phyloP scores from a whole-genome alignment of 2,797 vertebrate species.

The Myotis vivesi region DNA sequence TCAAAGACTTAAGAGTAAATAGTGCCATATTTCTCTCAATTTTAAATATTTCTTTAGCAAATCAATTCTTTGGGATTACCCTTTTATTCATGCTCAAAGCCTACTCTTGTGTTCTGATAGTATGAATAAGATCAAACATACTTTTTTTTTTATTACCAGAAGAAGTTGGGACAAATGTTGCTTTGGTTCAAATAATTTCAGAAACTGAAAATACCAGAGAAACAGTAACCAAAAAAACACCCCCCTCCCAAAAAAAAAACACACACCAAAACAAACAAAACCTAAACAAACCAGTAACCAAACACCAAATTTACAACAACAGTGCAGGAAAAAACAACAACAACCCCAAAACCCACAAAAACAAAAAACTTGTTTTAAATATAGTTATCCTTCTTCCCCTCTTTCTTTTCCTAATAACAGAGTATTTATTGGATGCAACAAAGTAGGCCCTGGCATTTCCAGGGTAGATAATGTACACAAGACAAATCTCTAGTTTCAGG shows the following conservation, averaged over 20 bases:
- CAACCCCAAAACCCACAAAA: neutral
- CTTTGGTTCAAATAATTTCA: constrained; percentile 58
- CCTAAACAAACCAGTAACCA: neutral
- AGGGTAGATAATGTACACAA: constrained; percentile 67
- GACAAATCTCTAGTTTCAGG: constrained; percentile 74
- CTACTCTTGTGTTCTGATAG: neutral
- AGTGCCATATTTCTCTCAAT: neutral
- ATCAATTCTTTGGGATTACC: neutral
- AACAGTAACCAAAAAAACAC: constrained; percentile 31
- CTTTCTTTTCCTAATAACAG: constrained; percentile 39
- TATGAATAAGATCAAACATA: constrained; percentile 16
- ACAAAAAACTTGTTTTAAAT: constrained; percentile 67
- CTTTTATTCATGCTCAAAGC: neutral
- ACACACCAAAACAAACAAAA: neutral
- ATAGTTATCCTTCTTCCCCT: neutral
- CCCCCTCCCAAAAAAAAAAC: neutral
- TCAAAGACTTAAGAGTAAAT: neutral
- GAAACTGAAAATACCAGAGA: constrained; percentile 59
- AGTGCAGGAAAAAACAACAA: constrained; percentile 71
- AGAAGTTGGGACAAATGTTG: constrained; percentile 34
- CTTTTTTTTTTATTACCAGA: neutral
- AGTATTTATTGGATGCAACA: constrained; percentile 58
- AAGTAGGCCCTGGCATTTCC: constrained; percentile 42
- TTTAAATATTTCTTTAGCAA: constrained; percentile 4
- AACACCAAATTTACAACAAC: constrained; percentile 65